Conservation (phyloP, 2,888 invertebrate species). For the Tetrapedia diversipes region DNA sequence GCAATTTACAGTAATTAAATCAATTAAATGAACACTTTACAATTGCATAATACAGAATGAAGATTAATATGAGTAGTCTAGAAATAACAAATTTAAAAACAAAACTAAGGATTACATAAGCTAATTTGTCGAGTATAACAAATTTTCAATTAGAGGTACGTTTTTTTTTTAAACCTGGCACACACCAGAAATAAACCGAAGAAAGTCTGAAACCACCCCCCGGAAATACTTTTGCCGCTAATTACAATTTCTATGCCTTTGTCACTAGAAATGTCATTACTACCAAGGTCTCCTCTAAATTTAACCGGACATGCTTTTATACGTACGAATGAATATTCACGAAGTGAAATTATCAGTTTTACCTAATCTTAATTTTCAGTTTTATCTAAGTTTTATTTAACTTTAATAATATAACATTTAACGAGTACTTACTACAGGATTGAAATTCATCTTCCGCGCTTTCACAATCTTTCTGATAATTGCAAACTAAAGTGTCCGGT, state of each 20-base stretch:
- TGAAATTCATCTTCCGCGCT: constrained; percentile 96
- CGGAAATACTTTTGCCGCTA: constrained; percentile 13
- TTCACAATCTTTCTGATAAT: constrained; percentile 97
- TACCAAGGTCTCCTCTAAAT: background rate
- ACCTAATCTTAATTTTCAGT: too few relatives aligned
- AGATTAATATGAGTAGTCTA: background rate
- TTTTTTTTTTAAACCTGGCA: background rate
- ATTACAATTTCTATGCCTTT: background rate
- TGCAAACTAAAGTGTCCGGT: constrained; percentile 93
- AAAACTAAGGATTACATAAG: background rate
- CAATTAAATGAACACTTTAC: background rate
- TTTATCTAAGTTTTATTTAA: too few relatives aligned
- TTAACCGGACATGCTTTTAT: background rate
- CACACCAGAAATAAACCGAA: background rate
- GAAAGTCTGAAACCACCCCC: constrained; percentile 13
- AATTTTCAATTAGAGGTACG: too few relatives aligned
- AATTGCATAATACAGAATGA: background rate
- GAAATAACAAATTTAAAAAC: background rate
- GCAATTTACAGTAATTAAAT: background rate
- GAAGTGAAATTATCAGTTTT: too few relatives aligned
- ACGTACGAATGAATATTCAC: background rate
- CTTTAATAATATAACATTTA: too few relatives aligned
- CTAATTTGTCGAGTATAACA: background rate
- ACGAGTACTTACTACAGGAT: constrained; percentile 91
- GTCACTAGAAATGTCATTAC: background rate